These are phyloP conservation scores for Noctuana brunneofusca DNA, from an alignment of 2,888 invertebrate genomes.

Conservation along the genomic window DNA sequence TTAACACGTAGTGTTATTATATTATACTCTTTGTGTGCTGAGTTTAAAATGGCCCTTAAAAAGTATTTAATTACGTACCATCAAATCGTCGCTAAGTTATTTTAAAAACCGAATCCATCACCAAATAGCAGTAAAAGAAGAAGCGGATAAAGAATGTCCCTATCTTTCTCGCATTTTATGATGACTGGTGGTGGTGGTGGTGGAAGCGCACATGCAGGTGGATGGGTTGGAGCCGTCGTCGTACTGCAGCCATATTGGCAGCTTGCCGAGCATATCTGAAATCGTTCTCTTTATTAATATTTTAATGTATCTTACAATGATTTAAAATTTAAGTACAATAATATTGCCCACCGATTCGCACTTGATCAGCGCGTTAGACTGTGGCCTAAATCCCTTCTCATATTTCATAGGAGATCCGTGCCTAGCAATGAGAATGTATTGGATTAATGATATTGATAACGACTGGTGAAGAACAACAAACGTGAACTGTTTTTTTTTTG, in stretches of 20 bases:
- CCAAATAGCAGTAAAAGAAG: slow-evolving; percentile 49
- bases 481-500: background rate
- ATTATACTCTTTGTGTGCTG: no score
- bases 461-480: background rate
- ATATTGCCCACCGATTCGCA: no score
- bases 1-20: no score
- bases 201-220: slow-evolving; percentile 41
- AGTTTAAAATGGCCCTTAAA: no score
- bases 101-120: slow-evolving; percentile 20
- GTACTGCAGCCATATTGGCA: slow-evolving; percentile 43
- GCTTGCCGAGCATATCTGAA: slow-evolving; percentile 48
- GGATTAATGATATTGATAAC: no score
- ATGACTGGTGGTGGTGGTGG: slow-evolving; percentile 50
- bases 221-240: slow-evolving; percentile 30
- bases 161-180: slow-evolving; percentile 44
- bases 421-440: no score
- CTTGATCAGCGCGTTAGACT: no score
- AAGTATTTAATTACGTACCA: slow-evolving; percentile 5
- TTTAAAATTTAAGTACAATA: background rate
- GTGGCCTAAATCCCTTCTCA: no score
- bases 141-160: slow-evolving; percentile 50
- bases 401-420: no score
- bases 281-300: background rate
- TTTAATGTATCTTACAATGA: background rate
- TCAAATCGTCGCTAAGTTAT: background rate